Evolutionary conservation across 2,888 invertebrate genomes (phyloP).

Genomic region (Isoperla grammatica): DNA sequence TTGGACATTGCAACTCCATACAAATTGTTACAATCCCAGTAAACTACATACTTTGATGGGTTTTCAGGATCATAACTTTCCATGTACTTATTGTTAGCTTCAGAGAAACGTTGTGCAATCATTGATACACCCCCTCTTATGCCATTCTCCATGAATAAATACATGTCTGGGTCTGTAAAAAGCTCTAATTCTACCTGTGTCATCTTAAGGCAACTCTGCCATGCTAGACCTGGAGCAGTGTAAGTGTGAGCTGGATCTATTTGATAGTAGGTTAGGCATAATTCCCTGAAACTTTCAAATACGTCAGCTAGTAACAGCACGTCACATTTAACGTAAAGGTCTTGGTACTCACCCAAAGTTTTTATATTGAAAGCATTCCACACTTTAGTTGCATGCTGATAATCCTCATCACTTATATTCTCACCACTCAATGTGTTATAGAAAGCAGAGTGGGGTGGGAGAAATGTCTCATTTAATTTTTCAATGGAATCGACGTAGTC

Average conservation of each 20-base stretch:
- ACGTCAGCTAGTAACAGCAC: conserved; percentile 36
- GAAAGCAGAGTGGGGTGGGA: conserved; percentile 28
- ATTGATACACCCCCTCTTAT: conserved; percentile 38
- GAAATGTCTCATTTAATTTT: conserved; percentile 31
- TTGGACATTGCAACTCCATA: conserved; percentile 32
- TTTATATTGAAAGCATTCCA: conserved; percentile 35
- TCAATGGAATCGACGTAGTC: conserved; percentile 35
- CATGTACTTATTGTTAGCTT: conserved; percentile 40
- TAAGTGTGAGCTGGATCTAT: conserved; percentile 39
- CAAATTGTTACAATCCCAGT: conserved; percentile 33
- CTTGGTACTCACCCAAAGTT: conserved; percentile 35
- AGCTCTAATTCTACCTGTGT: conserved; percentile 37
- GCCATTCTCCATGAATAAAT: conserved; percentile 36
- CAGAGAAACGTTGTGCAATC: conserved; percentile 36
- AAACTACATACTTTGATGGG: conserved; percentile 34
- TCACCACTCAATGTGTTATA: conserved; percentile 29
- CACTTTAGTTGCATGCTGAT: conserved; percentile 33
- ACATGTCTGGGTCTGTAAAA: conserved; percentile 39
- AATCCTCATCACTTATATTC: conserved; percentile 29
- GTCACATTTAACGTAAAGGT: conserved; percentile 37
- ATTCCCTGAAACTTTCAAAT: conserved; percentile 38
- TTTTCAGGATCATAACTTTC: conserved; percentile 34
- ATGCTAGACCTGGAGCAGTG: conserved; percentile 38
- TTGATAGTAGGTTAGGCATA: conserved; percentile 33
- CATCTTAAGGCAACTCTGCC: conserved; percentile 39